Percentiles rank a stretch among this genome's conserved stretches.
Evolutionary conservation across 2,797 vertebrate species (phyloP).

Genomic region (Hyperoplus lanceolatus): DNA sequence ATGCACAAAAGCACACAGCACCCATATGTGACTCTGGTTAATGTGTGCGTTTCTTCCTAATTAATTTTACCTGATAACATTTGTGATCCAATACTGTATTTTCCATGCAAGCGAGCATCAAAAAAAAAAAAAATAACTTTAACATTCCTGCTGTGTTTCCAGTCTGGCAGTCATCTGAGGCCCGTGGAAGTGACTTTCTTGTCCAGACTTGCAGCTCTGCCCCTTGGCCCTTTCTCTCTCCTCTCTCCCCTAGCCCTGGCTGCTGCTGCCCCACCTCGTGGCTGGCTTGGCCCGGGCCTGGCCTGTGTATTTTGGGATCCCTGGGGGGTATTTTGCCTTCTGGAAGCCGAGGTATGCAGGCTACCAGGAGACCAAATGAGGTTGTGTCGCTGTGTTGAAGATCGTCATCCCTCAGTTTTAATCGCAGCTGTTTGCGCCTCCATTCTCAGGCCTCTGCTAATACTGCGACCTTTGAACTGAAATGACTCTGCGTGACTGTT

Average conservation of each 20-base stretch:
- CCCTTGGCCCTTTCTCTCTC: constrained; percentile 52
- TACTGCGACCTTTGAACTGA: constrained; percentile 19
- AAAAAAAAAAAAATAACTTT: constrained; percentile 22
- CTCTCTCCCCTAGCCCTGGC: constrained; percentile 1
- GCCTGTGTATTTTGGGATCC: constrained; percentile 79
- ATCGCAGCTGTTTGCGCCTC: constrained; percentile 68
- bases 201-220: constrained; percentile 71
- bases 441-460: constrained; percentile 51
- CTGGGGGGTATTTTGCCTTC: constrained; percentile 74
- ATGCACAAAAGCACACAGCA: background rate
- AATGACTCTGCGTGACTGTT: constrained; percentile 52
- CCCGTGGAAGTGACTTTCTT: constrained; percentile 56
- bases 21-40: background rate
- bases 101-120: background rate
- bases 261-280: constrained; percentile 55
- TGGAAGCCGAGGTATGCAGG: constrained; percentile 77
- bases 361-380: constrained; percentile 82
- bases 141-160: constrained; percentile 58
- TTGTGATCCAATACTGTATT: background rate
- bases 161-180: constrained; percentile 53
- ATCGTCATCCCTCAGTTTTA: constrained; percentile 69
- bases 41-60: background rate
- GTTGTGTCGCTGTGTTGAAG: constrained; percentile 67
- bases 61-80: background rate
- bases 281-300: constrained; percentile 39